A percentile compares a stretch with the other conserved stretches of the same genome.
Evolutionary conservation across 2,888 invertebrate species (phyloP).

Genomic region (Protonemura montana): DNA sequence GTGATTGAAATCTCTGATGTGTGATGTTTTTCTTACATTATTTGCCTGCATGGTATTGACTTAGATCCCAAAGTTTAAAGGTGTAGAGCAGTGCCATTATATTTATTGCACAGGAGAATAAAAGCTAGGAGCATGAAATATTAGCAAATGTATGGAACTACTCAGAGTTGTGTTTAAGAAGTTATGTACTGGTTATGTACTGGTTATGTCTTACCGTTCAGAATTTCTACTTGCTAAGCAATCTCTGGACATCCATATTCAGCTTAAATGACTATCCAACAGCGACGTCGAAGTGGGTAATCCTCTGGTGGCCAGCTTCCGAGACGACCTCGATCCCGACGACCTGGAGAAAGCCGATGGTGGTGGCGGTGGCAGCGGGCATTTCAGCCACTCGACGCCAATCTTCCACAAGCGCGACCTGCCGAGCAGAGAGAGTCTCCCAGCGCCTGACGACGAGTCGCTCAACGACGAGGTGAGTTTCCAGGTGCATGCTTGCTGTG

Average conservation of each 20-base stretch:
- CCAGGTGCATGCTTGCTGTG: too few relatives aligned
- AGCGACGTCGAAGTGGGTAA: constrained; percentile 76
- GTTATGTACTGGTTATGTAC: too few relatives aligned
- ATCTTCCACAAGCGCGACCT: background rate
- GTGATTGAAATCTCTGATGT: too few relatives aligned
- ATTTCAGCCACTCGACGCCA: constrained; percentile 20
- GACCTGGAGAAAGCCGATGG: constrained; percentile 57
- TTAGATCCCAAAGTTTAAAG: background rate
- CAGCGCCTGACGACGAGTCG: background rate
- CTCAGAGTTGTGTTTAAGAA: too few relatives aligned
- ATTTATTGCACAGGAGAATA: too few relatives aligned
- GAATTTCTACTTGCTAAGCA: too few relatives aligned
- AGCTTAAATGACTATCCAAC: constrained; percentile 43
- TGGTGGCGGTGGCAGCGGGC: constrained; percentile 45
- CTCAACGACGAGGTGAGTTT: constrained; percentile 42
- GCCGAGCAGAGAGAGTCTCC: background rate
- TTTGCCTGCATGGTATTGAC: too few relatives aligned
- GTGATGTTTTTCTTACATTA: too few relatives aligned
- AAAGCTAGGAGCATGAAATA: background rate
- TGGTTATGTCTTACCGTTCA: too few relatives aligned
- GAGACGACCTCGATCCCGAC: constrained; percentile 82
- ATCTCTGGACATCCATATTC: too few relatives aligned
- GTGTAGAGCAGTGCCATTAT: too few relatives aligned
- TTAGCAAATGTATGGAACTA: too few relatives aligned
- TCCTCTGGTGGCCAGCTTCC: constrained; percentile 82